Evolutionary conservation across 2,888 invertebrate species (phyloP), one percentile per base, ranked within the genome.

Genomic region (Anarsia innoxiella): DNA sequence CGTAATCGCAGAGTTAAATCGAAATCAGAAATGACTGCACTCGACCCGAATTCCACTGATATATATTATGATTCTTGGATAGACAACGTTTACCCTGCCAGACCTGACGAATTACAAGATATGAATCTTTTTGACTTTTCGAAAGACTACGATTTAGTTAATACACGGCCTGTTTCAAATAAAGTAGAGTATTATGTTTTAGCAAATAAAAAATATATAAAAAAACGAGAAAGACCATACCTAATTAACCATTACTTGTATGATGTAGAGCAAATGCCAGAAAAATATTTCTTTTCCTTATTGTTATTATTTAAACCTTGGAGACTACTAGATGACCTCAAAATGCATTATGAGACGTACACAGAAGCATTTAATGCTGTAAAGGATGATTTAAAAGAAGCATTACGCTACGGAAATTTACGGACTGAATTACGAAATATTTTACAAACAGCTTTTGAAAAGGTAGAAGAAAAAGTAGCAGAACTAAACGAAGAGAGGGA

Each of bases 191-290:
- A 16, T 29, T 40, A 40, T 26, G 33, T 8, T 15, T 15, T 45
- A 37, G 37, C 30, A 12, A 14, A 19, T 37, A 41, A 36, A 41
- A 39, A 34, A 8, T 53, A 28, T 28, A 23, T 55, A 12, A 55
- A 47, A 44, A 55, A 48, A 46, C 16, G 56, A 39, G 40, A 32
- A 30, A 38, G 43, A 8, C 45, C 53, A 26, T 56, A 52, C 46
- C 40, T 59, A 3, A 52, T 63, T 2, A 61, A 58, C 42, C 57
- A 58, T 40, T 56, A 46, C 27, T 38, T 38, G 12, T 53, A 46
- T 37, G 53, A 58, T 16, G 36, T 36, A 8, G 43, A 48, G 9
- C 43, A 46, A 26, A 27, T 51, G 29, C 56, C 57, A 34, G 57
- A 59, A 42, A 53, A 57, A 31, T 55, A 52, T 31, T 54, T 34